A percentile compares a stretch with the other conserved stretches of the same genome.
These are phyloP conservation scores for Thunnus maccoyii DNA, from an alignment of 2,113 vertebrate genomes.

Conservation along the genomic window DNA sequence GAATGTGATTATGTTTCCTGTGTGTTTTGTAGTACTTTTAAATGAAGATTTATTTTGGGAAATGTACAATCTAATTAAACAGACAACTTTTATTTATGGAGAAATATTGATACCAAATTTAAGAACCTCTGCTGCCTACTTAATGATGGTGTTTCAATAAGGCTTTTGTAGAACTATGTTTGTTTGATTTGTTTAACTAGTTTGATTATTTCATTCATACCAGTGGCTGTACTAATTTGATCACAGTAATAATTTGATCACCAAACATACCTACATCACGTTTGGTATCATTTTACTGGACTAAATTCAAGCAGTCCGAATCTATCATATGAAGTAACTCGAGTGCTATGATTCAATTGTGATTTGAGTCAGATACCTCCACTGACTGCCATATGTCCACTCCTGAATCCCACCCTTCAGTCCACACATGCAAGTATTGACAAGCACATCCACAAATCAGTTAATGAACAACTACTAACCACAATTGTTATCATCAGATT, in stretches of 20 bases:
- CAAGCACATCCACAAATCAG: too few relatives aligned
- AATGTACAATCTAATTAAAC: too few relatives aligned
- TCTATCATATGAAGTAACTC: not conserved
- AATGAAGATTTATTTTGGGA: too few relatives aligned
- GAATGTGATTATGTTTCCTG: too few relatives aligned
- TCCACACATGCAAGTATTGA: too few relatives aligned
- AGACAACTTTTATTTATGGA: constrained; percentile 12
- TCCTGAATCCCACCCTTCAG: too few relatives aligned
- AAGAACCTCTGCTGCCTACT: constrained; percentile 11
- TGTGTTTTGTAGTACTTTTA: too few relatives aligned
- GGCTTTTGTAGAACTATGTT: constrained; percentile 25
- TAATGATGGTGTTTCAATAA: constrained; percentile 12
- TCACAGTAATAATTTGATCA: not conserved
- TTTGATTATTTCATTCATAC: constrained; percentile 8
- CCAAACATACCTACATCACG: not conserved
- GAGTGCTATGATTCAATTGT: not conserved
- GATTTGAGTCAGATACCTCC: too few relatives aligned
- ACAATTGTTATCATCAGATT: too few relatives aligned
- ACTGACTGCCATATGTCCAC: too few relatives aligned
- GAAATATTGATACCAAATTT: constrained; percentile 46
- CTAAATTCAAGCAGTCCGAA: not conserved
- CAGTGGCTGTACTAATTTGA: not conserved
- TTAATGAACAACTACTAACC: too few relatives aligned
- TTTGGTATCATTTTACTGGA: not conserved
- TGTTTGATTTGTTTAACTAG: constrained; percentile 14